Evolutionary conservation across 2,113 vertebrate genomes (phyloP).

Genomic region (Hippopotamus amphibius): DNA sequence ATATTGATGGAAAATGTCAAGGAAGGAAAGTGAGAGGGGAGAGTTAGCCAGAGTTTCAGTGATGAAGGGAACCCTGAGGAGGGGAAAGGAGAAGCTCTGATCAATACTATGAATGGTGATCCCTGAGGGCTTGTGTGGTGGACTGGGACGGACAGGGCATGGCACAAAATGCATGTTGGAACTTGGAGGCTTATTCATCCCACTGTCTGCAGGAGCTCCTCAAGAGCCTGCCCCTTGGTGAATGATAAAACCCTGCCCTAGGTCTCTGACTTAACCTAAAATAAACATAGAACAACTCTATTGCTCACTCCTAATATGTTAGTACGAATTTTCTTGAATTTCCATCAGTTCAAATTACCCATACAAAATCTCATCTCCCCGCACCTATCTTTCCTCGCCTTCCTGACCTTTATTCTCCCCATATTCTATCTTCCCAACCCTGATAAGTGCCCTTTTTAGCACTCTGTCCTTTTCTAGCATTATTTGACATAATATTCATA

Average conservation of each 20-base stretch:
- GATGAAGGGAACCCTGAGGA: neutral
- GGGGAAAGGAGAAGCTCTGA: neutral
- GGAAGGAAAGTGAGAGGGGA: neutral
- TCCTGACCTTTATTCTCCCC: neutral
- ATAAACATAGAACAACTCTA: neutral
- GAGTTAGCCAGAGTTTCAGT: neutral
- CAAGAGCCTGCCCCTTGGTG: neutral
- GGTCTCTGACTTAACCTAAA: neutral
- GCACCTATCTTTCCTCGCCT: neutral
- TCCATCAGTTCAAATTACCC: neutral
- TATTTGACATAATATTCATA: neutral
- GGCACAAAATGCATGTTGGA: neutral
- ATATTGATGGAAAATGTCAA: neutral
- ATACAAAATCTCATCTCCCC: neutral
- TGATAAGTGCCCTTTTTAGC: neutral
- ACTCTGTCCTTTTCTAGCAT: neutral
- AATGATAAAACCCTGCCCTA: neutral
- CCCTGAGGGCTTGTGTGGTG: neutral
- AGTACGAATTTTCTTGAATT: neutral
- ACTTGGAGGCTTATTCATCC: neutral
- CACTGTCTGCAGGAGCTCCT: neutral
- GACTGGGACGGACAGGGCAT: no score
- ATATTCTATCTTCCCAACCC: neutral
- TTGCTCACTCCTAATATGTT: neutral
- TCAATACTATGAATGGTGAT: neutral